A percentile compares a stretch with the other conserved stretches of the same genome.
Conservation (phyloP, 1,140 invertebrate genomes). For the Meloidogyne hapla region DNA sequence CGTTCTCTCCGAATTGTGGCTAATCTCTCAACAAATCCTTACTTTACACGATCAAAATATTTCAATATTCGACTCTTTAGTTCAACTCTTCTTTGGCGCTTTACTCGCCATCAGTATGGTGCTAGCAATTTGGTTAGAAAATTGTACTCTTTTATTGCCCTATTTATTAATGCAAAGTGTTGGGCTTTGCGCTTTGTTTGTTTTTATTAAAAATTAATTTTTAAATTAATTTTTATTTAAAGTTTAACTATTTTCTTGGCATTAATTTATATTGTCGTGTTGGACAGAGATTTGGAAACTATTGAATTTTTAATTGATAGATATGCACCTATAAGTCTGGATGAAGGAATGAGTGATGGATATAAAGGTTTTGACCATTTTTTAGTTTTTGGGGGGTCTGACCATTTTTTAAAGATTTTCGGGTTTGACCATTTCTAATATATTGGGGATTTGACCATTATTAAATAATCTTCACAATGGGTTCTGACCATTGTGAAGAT, state of each 20-base stretch:
- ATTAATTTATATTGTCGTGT: constrained; percentile 30
- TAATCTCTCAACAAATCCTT: constrained; percentile 36
- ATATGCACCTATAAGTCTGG: constrained; percentile 23
- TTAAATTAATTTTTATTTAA: not conserved
- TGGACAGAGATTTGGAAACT: constrained; percentile 32
- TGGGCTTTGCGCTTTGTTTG: constrained; percentile 4
- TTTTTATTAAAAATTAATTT: not conserved
- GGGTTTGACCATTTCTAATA: too few relatives aligned
- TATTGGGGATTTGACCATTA: not conserved
- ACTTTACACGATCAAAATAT: too few relatives aligned
- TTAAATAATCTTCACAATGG: not conserved
- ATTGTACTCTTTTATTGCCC: constrained; percentile 44
- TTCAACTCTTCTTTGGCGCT: constrained; percentile 43
- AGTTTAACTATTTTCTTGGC: constrained; percentile 46
- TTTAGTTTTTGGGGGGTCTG: not conserved
- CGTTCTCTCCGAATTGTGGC: constrained; percentile 48
- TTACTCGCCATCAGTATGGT: constrained; percentile 40
- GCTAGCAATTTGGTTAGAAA: constrained; percentile 45
- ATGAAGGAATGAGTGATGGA: not conserved
- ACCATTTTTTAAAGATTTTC: not conserved
- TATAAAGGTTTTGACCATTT: not conserved
- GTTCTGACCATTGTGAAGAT: too few relatives aligned
- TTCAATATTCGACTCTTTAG: constrained; percentile 8
- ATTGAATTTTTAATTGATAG: constrained; percentile 32
- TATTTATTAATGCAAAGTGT: constrained; percentile 43